Percentiles rank a stretch among this genome's conserved stretches.
These are phyloP conservation scores for Hydropsyche tenuis DNA, from an alignment of 1,140 invertebrate species.

Conservation along the genomic window DNA sequence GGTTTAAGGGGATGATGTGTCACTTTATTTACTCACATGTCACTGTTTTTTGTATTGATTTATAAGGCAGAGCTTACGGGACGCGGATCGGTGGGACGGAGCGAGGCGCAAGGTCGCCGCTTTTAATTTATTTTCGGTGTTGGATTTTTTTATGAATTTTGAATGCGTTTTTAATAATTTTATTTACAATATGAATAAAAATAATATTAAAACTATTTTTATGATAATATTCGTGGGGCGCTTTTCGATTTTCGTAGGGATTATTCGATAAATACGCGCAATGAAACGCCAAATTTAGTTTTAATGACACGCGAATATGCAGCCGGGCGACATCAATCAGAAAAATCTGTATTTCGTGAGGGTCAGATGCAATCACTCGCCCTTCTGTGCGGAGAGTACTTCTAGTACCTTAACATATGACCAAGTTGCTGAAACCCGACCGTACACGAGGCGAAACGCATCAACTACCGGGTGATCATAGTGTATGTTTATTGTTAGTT, in stretches of 20 bases:
- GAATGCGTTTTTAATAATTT: too few relatives aligned
- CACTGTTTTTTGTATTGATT: slow-evolving; percentile 50
- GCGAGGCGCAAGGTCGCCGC: not conserved
- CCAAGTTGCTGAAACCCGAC: slow-evolving; percentile 18
- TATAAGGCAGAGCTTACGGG: slow-evolving; percentile 40
- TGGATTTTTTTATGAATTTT: too few relatives aligned
- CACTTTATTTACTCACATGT: slow-evolving; percentile 50
- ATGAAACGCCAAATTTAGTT: slow-evolving; percentile 3
- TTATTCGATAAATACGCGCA: too few relatives aligned
- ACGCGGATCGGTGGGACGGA: slow-evolving; percentile 5
- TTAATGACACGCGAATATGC: slow-evolving; percentile 5
- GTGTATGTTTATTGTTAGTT: too few relatives aligned
- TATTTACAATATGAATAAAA: too few relatives aligned
- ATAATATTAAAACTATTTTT: too few relatives aligned
- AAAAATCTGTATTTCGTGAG: slow-evolving; percentile 6
- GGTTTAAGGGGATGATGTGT: slow-evolving; percentile 31
- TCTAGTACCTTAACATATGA: slow-evolving; percentile 18
- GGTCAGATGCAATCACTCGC: slow-evolving; percentile 30
- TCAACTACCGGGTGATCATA: not conserved
- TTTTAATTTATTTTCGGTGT: not conserved
- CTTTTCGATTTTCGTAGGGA: too few relatives aligned
- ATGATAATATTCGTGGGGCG: too few relatives aligned
- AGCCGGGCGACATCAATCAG: slow-evolving; percentile 23
- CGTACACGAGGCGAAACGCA: slow-evolving; percentile 6
- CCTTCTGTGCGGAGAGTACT: slow-evolving; percentile 17